Percentiles rank a stretch among this genome's conserved stretches.
phyloP scores from a whole-genome alignment of 1,140 invertebrate species.

The Thaumetopoea pityocampa region DNA sequence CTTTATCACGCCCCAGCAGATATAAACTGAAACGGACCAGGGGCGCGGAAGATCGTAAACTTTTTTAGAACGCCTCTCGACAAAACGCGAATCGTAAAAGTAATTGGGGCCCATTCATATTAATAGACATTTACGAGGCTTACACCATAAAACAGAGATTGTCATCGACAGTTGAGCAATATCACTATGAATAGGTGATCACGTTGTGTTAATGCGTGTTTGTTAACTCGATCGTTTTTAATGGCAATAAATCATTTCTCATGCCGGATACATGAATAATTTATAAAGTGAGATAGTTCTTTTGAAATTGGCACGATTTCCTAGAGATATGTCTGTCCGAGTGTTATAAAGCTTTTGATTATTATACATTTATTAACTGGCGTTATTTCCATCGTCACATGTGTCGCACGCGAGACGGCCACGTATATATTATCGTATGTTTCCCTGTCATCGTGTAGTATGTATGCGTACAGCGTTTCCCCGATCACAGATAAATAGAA shows the following conservation, averaged over 20 bases:
- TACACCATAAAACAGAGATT: constrained; percentile 72
- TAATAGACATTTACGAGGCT: constrained; percentile 74
- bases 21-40: constrained; percentile 54
- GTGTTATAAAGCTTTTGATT: constrained; percentile 11
- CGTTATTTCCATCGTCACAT: constrained; percentile 19
- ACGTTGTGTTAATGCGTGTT: constrained; percentile 58
- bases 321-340: neutral
- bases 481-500: constrained; percentile 67
- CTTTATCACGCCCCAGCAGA: constrained; percentile 34
- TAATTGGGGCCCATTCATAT: constrained; percentile 75
- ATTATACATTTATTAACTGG: constrained; percentile 23
- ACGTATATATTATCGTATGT: constrained; percentile 4
- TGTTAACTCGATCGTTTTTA: constrained; percentile 48
- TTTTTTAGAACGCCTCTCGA: constrained; percentile 63
- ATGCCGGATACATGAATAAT: constrained; percentile 27
- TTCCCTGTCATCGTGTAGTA: constrained; percentile 40
- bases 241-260: constrained; percentile 39
- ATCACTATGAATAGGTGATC: constrained; percentile 43
- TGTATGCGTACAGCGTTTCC: constrained; percentile 45
- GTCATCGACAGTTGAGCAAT: constrained; percentile 61
- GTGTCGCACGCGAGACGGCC: constrained; percentile 6
- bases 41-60: constrained; percentile 63
- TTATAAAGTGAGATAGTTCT: constrained; percentile 13
- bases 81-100: constrained; percentile 73
- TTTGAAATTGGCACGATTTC: constrained; percentile 24